Percentiles rank a stretch among this genome's conserved stretches.
Conservation (phyloP, 2,888 invertebrate species). For the Tipula helvola region DNA sequence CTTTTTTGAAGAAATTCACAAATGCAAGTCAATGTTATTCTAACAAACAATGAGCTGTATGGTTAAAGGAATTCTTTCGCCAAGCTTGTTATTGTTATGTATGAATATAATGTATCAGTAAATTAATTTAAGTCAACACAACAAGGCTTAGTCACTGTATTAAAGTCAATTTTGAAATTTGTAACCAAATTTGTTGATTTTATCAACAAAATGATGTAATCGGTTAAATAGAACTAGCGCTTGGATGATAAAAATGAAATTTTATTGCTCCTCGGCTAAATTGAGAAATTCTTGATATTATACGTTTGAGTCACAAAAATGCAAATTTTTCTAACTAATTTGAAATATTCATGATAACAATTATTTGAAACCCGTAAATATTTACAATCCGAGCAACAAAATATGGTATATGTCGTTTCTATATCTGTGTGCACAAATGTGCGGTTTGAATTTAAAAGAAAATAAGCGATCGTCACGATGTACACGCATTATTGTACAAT, state of each 20-base stretch:
- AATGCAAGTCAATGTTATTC: no score
- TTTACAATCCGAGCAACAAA: neutral
- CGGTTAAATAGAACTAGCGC: neutral
- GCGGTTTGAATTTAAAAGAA: neutral
- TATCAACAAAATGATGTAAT: neutral
- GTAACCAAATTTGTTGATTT: no score
- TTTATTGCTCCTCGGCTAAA: neutral
- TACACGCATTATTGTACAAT: neutral
- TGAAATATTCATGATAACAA: neutral
- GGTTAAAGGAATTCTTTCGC: no score
- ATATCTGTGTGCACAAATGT: neutral
- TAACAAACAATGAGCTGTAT: no score
- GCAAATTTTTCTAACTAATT: neutral
- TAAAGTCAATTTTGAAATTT: neutral
- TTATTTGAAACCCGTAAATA: neutral
- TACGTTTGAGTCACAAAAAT: neutral
- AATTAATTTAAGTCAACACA: no score
- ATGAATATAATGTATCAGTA: no score
- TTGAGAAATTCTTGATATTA: neutral
- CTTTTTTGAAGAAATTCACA: no score
- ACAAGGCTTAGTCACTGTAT: neutral
- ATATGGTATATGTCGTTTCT: neutral
- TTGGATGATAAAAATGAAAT: neutral
- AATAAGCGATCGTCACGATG: neutral
- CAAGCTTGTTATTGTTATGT: no score